Evolutionary conservation across 2,888 invertebrate species (phyloP).

Genomic region (Leuctra nigra): DNA sequence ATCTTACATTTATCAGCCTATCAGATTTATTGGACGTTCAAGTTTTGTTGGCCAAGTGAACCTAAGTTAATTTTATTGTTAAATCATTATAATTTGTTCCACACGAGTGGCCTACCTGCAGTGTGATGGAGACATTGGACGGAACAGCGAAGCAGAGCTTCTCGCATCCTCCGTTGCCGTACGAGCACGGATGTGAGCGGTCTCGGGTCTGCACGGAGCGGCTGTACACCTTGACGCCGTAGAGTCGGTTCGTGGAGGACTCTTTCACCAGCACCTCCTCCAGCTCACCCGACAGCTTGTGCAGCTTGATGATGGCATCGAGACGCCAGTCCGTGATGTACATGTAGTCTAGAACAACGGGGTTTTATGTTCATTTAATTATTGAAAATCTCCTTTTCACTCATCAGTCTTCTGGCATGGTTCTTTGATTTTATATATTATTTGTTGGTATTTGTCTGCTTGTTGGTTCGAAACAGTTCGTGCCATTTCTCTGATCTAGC

Average conservation of each 20-base stretch:
- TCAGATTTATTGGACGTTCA: no score
- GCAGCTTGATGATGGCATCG: conserved; percentile 85
- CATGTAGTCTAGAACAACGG: conserved; percentile 61
- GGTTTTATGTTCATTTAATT: no score
- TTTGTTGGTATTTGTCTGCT: no score
- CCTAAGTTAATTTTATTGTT: no score
- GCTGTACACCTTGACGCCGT: conserved; percentile 86
- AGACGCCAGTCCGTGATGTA: conserved; percentile 97
- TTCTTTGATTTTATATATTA: no score
- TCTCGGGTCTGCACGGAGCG: conserved; percentile 64
- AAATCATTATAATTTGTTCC: no score
- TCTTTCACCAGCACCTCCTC: conserved; percentile 82
- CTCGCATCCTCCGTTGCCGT: conserved; percentile 84
- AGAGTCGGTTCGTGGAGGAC: conserved; percentile 82
- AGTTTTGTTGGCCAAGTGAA: no score
- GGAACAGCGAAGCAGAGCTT: conserved; percentile 94
- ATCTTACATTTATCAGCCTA: no score
- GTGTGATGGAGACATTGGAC: conserved; percentile 43
- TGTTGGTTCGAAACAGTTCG: no score
- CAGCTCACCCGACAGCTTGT: conserved; percentile 82
- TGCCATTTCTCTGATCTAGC: no score
- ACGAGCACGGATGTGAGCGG: conserved; percentile 70
- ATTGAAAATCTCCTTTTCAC: no score
- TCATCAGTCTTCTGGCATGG: no score
- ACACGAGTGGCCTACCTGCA: conserved; percentile 37